Percentiles rank a stretch among this genome's conserved stretches.
phyloP scores from a whole-genome alignment of 2,797 vertebrate species.

The Notoglanidium macrostoma region DNA sequence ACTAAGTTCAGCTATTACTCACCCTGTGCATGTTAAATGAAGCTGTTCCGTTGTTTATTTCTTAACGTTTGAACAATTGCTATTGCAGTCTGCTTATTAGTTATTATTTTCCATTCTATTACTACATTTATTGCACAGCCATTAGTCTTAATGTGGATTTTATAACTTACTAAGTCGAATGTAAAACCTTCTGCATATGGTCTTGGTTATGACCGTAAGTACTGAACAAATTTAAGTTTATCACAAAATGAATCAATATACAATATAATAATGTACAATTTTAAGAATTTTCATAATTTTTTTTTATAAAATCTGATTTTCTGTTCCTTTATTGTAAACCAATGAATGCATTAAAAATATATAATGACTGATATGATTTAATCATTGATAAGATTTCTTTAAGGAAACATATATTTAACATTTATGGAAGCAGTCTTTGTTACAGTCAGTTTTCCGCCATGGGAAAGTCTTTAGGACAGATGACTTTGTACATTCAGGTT shows the following conservation, averaged over 20 bases:
- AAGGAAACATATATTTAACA: not conserved
- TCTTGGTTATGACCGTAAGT: not conserved
- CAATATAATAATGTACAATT: not conserved
- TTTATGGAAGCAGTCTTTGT: not conserved
- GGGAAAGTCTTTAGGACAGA: not conserved
- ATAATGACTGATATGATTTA: not conserved
- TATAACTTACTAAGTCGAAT: slow-evolving; percentile 3
- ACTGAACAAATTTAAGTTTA: not conserved
- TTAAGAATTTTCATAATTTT: not conserved
- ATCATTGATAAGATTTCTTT: not conserved
- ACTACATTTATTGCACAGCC: not conserved
- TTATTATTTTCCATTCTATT: not conserved
- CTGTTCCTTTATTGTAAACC: not conserved
- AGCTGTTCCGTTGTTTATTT: not conserved
- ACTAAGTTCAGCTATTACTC: not conserved
- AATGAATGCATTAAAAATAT: not conserved
- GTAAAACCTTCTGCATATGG: not conserved
- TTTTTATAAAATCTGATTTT: not conserved
- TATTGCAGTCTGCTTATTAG: not conserved
- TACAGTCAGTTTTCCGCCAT: not conserved
- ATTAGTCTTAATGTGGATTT: slow-evolving; percentile 1
- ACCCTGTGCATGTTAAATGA: not conserved
- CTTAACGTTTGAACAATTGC: not conserved
- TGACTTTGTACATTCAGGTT: not conserved
- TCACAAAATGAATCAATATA: not conserved